Evolutionary conservation across 1,140 invertebrate species (phyloP).

Genomic region (Drosophila eugracilis): DNA sequence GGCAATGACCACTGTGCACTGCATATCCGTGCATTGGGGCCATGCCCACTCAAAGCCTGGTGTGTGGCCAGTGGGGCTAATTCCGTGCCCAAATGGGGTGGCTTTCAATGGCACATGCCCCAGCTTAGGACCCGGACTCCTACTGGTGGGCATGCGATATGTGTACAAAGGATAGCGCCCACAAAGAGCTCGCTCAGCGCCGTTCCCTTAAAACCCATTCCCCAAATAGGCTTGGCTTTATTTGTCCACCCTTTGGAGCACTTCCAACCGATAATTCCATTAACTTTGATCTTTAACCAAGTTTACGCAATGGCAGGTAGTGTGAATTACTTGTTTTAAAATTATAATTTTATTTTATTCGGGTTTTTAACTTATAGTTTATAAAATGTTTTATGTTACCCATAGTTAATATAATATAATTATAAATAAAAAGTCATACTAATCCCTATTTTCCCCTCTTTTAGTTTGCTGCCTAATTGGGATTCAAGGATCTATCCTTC

Average conservation of each 20-base stretch:
- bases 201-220: conserved; percentile 3
- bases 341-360: no score
- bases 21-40: conserved; percentile 59
- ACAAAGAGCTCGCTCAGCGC: conserved; percentile 19
- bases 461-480: conserved; percentile 35
- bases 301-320: neutral
- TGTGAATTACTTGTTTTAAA: neutral
- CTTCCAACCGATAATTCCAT: conserved; percentile 37
- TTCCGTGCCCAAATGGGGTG: conserved; percentile 73
- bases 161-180: conserved; percentile 59
- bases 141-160: conserved; percentile 49
- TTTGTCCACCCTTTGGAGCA: conserved; percentile 4
- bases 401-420: no score
- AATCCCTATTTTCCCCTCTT: neutral
- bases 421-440: no score
- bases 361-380: no score
- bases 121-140: conserved; percentile 9
- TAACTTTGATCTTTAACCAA: conserved; percentile 26
- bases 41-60: conserved; percentile 65
- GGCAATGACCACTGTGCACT: conserved; percentile 21
- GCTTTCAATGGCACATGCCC: conserved; percentile 26
- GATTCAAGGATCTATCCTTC: conserved; percentile 59
- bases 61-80: conserved; percentile 74
- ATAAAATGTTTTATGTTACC: no score
- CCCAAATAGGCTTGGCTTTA: conserved; percentile 23